These are phyloP conservation scores for Crotalus helleri DNA, from an alignment of 2,113 vertebrate genomes.

Conservation along the genomic window DNA sequence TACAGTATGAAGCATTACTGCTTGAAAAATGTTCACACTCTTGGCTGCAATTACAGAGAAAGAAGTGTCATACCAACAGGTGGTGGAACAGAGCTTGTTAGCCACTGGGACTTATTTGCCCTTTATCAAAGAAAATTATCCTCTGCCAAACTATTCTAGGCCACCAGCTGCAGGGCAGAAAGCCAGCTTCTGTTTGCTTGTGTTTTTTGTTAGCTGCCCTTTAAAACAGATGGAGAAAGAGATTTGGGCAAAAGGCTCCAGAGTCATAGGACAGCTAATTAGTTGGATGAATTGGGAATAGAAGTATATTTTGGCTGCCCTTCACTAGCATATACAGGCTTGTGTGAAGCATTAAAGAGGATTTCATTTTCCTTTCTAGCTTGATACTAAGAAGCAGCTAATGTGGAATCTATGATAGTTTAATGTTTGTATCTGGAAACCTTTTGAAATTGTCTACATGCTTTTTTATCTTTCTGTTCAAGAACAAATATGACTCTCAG, in stretches of 20 bases:
- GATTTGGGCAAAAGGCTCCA: background rate
- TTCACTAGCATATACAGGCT: background rate
- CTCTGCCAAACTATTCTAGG: background rate
- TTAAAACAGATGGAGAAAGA: constrained; percentile 24
- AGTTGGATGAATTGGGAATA: background rate
- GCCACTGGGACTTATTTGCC: constrained; percentile 11
- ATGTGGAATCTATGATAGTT: background rate
- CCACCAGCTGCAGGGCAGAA: constrained; percentile 28
- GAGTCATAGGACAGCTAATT: constrained; percentile 1
- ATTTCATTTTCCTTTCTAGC: background rate
- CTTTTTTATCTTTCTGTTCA: rapidly evolving
- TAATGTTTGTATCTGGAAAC: background rate
- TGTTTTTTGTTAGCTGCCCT: constrained; percentile 17
- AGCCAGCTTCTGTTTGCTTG: constrained; percentile 25
- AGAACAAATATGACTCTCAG: background rate
- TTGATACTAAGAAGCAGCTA: background rate
- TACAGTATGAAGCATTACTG: background rate
- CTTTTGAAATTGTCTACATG: background rate
- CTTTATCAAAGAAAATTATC: constrained; percentile 24
- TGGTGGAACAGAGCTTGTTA: background rate
- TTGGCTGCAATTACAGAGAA: background rate
- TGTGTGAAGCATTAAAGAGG: background rate
- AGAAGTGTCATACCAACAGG: background rate
- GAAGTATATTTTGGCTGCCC: background rate
- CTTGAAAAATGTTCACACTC: rapidly evolving